Conservation (phyloP, 2,113 vertebrate species). For the Xyliphius kryptos region DNA sequence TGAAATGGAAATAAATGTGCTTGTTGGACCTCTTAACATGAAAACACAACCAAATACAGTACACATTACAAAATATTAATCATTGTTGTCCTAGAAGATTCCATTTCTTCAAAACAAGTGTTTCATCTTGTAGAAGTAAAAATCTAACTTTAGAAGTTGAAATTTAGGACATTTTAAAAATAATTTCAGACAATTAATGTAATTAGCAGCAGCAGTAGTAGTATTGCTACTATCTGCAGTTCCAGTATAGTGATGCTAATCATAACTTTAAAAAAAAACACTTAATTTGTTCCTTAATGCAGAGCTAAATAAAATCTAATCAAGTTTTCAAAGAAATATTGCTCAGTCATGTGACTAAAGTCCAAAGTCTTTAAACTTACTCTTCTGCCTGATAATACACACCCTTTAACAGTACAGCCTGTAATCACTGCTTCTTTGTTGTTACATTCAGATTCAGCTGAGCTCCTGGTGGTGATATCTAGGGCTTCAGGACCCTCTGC, state of each 20-base stretch:
- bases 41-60: too few relatives aligned
- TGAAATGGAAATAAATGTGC: too few relatives aligned
- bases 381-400: not conserved
- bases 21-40: too few relatives aligned
- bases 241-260: not conserved
- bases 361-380: not conserved
- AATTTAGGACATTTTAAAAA: too few relatives aligned
- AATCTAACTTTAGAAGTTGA: too few relatives aligned
- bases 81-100: too few relatives aligned
- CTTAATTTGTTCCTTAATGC: not conserved
- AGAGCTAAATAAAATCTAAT: not conserved
- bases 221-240: not conserved
- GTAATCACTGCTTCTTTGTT: not conserved
- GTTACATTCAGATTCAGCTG: not conserved
- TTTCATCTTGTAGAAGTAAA: too few relatives aligned
- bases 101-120: too few relatives aligned
- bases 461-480: too few relatives aligned
- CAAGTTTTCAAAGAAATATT: not conserved
- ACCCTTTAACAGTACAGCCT: not conserved
- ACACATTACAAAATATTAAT: too few relatives aligned
- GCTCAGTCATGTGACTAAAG: conserved; percentile 2
- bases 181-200: not conserved
- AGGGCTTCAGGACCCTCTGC: not conserved
- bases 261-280: not conserved
- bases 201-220: not conserved